Percentiles rank a stretch among this genome's conserved stretches.
phyloP scores from a whole-genome alignment of 2,797 vertebrate species.

The Syngnathus rostellatus region DNA sequence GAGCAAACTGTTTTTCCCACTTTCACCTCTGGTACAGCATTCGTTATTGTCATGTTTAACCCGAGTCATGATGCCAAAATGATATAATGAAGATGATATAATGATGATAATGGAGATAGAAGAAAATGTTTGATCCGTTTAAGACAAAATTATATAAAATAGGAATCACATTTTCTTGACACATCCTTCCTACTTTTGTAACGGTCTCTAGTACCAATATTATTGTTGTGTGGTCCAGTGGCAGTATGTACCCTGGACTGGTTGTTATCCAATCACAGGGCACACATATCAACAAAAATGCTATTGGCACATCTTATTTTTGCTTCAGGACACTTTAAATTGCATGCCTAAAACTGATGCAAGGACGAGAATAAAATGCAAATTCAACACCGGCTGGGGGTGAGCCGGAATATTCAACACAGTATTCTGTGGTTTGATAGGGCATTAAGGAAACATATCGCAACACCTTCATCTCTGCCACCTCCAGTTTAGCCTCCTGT shows the following conservation, averaged over 20 bases:
- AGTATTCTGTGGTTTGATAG: too few relatives aligned
- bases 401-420: too few relatives aligned
- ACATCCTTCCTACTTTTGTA: background rate
- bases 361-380: too few relatives aligned
- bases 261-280: background rate
- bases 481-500: too few relatives aligned
- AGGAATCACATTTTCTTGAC: background rate
- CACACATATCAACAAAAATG: background rate
- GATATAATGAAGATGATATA: too few relatives aligned
- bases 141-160: background rate
- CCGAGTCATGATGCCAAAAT: background rate
- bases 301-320: background rate
- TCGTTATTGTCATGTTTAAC: background rate
- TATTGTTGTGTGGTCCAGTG: background rate
- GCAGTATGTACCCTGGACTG: background rate
- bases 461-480: too few relatives aligned
- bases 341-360: background rate
- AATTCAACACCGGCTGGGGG: background rate
- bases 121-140: background rate
- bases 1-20: background rate
- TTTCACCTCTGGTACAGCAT: background rate
- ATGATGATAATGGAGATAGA: background rate
- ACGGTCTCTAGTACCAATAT: background rate
- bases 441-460: too few relatives aligned
- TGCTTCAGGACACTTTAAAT: background rate